phyloP scores from a whole-genome alignment of 2,113 vertebrate species.

The Callospermophilus lateralis region DNA sequence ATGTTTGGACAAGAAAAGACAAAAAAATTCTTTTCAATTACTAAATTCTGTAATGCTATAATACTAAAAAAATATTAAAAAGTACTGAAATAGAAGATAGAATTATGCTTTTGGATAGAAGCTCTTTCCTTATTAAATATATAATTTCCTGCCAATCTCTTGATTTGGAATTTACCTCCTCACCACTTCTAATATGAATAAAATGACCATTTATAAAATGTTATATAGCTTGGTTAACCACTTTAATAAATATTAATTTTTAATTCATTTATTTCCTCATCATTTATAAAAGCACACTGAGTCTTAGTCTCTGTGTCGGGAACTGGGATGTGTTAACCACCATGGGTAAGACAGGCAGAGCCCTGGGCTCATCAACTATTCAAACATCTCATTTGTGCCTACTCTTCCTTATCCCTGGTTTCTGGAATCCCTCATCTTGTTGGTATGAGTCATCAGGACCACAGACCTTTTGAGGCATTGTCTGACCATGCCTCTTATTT shows the following conservation, averaged over 20 bases:
- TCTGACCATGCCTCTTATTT: background rate
- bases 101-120: constrained; percentile 24
- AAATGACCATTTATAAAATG: background rate
- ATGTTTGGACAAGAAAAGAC: background rate
- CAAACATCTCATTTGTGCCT: background rate
- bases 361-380: background rate
- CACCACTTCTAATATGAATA: background rate
- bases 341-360: background rate
- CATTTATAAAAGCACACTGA: background rate
- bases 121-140: background rate
- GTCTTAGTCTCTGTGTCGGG: background rate
- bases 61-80: background rate
- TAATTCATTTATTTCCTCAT: background rate
- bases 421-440: background rate
- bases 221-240: background rate
- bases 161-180: constrained; percentile 2
- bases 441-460: background rate
- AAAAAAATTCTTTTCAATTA: background rate
- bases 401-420: background rate
- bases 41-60: background rate
- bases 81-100: background rate
- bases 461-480: background rate
- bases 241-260: background rate
- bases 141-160: background rate
- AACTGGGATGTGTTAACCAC: background rate